phyloP scores from a whole-genome alignment of 2,888 invertebrate genomes.

The Philonicus albiceps region DNA sequence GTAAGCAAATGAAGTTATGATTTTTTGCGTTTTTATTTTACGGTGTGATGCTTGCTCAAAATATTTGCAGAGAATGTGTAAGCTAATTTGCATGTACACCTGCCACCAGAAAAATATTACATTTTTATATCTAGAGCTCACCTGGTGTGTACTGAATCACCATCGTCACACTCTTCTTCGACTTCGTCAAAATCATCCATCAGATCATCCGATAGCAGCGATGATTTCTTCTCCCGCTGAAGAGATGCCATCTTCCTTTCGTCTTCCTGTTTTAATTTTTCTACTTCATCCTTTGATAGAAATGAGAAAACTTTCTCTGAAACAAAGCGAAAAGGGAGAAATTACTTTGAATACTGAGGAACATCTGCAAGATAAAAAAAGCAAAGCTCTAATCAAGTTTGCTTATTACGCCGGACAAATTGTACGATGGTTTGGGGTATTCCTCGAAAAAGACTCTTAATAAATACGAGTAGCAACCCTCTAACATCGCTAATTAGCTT shows the following conservation, averaged over 20 bases:
- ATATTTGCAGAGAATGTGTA: constrained; percentile 18
- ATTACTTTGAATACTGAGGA: background rate
- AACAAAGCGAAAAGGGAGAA: constrained; percentile 50
- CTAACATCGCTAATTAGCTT: background rate
- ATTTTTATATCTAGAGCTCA: constrained; percentile 35
- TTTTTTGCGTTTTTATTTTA: background rate
- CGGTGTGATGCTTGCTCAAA: constrained; percentile 19
- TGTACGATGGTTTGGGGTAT: background rate
- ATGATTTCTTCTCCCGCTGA: constrained; percentile 62
- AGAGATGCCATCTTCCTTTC: constrained; percentile 81
- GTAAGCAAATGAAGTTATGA: constrained; percentile 34
- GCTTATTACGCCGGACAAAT: background rate
- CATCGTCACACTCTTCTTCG: constrained; percentile 46
- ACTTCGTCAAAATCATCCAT: constrained; percentile 55
- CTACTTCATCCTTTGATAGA: constrained; percentile 91
- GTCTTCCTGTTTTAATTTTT: constrained; percentile 93
- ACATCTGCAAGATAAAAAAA: background rate
- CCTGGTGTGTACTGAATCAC: constrained; percentile 49
- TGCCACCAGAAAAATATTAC: background rate
- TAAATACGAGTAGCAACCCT: background rate
- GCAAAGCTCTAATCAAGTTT: background rate
- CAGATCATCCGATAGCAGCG: constrained; percentile 60
- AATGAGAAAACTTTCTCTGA: constrained; percentile 92
- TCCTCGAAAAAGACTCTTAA: background rate
- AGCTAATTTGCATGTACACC: constrained; percentile 14